Base-by-base conservation (phyloP, 1,140 invertebrate genomes). In the Drosophila serrata region DNA sequence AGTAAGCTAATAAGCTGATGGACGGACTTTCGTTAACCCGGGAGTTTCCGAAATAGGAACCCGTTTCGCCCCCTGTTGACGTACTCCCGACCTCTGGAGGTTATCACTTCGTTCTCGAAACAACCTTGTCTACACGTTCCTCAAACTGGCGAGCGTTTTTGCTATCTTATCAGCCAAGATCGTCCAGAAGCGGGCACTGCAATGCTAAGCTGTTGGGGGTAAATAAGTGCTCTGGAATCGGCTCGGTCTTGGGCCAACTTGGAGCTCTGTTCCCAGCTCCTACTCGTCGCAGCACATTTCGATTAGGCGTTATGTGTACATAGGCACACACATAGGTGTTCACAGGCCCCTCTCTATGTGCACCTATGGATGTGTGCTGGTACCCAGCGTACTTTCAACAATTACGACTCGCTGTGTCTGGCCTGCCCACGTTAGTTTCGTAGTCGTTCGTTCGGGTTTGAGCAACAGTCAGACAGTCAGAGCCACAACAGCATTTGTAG, bases 371-470 rank as follows among this genome's bases (percentile, higher is more conserved):
- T 70, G 49, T 74, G 46, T 56, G 9, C 55, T 60, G 70, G 77
- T 81, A 84, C 77, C 70, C 63, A 84, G 77, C 48, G 81, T 79
- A 88, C 84, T 88, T 88, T 88, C 84, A 88, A 88, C 84, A 88
- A 88, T 88, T 88, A 90, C 84, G 84, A 90, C 80, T 80, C 70
- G 81, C 82, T 88, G 42, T 62, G 75, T 78, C 75, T 78, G 68
- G 58, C 59, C 84, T 90, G 73, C 84, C 85, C 84, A 88, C 84
- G 84, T 88, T 80, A 53, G 48, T 69, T 79, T 85, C 46, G 46
- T 48, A 70, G 51, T 81, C 68, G 67, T 37, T 55, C 51, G 51
- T 24, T 55, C 76, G 70, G 74, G 78, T 79, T 86, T 90, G 85
- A 88, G 84, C 80, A 84, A 84, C 85, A 82, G 48, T 76, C 81